phyloP scores from a whole-genome alignment of 2,888 invertebrate genomes.

The Altica lythri region DNA sequence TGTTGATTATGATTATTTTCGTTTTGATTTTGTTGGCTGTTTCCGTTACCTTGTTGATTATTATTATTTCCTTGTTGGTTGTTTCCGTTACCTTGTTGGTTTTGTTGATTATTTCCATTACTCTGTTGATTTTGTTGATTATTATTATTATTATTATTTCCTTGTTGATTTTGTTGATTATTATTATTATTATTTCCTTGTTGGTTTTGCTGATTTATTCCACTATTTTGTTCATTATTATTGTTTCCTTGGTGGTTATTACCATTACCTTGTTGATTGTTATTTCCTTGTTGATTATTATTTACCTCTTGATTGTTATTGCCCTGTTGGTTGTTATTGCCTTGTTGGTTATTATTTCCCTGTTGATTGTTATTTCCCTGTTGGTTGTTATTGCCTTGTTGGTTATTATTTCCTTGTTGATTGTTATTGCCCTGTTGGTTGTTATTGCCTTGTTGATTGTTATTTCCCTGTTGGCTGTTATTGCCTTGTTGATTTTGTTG shows the following conservation, averaged over 20 bases:
- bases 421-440: conserved; percentile 20
- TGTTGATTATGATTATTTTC: conserved; percentile 25
- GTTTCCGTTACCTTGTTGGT: conserved; percentile 9
- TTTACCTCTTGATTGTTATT: not conserved
- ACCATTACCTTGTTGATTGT: conserved; percentile 18
- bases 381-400: conserved; percentile 20
- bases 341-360: conserved; percentile 28
- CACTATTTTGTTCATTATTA: conserved; percentile 29
- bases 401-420: conserved; percentile 29
- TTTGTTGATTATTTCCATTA: conserved; percentile 13
- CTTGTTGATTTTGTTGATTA: conserved; percentile 22
- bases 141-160: conserved; percentile 3
- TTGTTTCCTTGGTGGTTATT: conserved; percentile 28
- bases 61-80: conserved; percentile 27
- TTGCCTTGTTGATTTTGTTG: conserved; percentile 24
- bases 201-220: conserved; percentile 18
- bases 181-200: conserved; percentile 23
- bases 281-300: conserved; percentile 26
- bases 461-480: conserved; percentile 26
- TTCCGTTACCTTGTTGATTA: conserved; percentile 8
- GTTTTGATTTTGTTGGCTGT: conserved; percentile 27
- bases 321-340: not conserved
- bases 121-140: conserved; percentile 19
- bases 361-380: conserved; percentile 23
- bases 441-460: conserved; percentile 25